These are phyloP conservation scores for Odontomyia ornata DNA, from an alignment of 2,888 invertebrate species.

Conservation along the genomic window DNA sequence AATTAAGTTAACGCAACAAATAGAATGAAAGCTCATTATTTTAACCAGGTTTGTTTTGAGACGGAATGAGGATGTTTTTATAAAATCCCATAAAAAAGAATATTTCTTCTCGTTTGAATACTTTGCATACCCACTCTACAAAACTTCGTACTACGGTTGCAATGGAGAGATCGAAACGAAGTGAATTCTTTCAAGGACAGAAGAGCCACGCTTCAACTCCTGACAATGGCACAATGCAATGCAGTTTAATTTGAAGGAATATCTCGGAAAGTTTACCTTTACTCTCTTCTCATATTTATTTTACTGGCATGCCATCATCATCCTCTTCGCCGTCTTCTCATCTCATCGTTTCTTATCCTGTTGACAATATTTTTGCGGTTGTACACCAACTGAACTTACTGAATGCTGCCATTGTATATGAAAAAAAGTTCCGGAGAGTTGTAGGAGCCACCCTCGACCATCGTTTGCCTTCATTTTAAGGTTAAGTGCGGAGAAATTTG, in stretches of 20 bases:
- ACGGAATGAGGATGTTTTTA: too few species aligned
- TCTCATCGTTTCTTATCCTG: background rate
- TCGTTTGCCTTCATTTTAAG: conserved; percentile 1
- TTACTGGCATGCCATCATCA: background rate
- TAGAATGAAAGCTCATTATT: too few species aligned
- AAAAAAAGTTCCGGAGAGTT: background rate
- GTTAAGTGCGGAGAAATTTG: conserved; percentile 45
- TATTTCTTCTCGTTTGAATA: too few species aligned
- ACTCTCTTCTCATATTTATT: conserved; percentile 6
- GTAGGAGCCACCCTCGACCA: background rate
- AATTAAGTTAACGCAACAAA: too few species aligned
- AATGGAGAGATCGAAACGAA: background rate
- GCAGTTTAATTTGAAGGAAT: conserved; percentile 6
- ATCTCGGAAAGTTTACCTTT: background rate
- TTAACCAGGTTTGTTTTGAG: too few species aligned
- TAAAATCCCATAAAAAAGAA: too few species aligned
- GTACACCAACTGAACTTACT: background rate
- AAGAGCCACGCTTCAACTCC: background rate
- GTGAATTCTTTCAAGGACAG: conserved; percentile 13
- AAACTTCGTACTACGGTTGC: background rate
- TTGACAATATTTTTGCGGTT: conserved; percentile 21
- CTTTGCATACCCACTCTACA: too few species aligned
- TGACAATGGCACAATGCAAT: conserved; percentile 16
- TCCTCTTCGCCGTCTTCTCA: conserved; percentile 9
- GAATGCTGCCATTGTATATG: background rate